Percentiles rank a stretch among this genome's conserved stretches.
Evolutionary conservation across 1,140 invertebrate genomes (phyloP).

Genomic region (Drosophila lowei): DNA sequence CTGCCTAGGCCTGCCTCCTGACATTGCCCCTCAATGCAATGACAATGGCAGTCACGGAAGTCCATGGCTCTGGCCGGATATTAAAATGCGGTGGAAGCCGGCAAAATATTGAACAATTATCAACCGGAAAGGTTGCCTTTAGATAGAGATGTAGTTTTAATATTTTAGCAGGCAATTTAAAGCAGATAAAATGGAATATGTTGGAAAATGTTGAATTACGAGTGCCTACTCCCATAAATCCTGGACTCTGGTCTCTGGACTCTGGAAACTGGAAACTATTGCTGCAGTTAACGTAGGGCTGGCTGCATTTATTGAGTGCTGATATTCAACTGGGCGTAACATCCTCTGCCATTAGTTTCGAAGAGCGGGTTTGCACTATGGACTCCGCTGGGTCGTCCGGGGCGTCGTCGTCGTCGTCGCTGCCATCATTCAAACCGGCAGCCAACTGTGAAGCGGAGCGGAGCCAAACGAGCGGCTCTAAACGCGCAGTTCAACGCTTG

Average conservation of each 20-base stretch:
- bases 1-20: constrained; percentile 48
- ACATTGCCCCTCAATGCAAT: constrained; percentile 72
- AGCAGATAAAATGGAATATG: neutral
- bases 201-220: no score
- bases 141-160: neutral
- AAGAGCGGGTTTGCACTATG: constrained; percentile 56
- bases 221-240: no score
- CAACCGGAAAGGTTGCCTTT: constrained; percentile 2
- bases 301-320: constrained; percentile 35
- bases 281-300: neutral
- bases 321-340: constrained; percentile 69
- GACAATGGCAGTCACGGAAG: constrained; percentile 60
- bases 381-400: constrained; percentile 47
- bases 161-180: constrained; percentile 1
- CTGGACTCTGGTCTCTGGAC: no score
- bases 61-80: constrained; percentile 55
- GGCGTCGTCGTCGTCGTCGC: constrained; percentile 31
- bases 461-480: constrained; percentile 73
- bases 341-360: constrained; percentile 66
- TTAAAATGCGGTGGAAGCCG: constrained; percentile 59
- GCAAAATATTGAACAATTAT: constrained; percentile 69
- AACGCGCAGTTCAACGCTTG: constrained; percentile 78
- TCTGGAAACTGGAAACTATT: no score
- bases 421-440: constrained; percentile 79
- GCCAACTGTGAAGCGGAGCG: constrained; percentile 74